These are phyloP conservation scores for Danio tinwini DNA, from an alignment of 2,797 vertebrate species.

Conservation along the genomic window DNA sequence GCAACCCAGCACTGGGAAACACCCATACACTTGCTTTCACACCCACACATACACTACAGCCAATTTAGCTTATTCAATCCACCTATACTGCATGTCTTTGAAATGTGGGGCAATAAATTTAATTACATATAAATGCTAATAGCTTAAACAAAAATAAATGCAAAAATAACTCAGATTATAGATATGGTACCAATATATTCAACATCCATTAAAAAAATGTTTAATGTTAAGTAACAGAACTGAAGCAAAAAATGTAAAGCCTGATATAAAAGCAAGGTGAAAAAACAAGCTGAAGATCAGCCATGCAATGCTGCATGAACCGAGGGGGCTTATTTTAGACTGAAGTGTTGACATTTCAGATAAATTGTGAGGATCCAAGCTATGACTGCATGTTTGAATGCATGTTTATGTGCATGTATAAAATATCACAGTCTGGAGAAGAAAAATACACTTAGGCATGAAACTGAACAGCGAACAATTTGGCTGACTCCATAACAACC, in stretches of 20 bases:
- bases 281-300: conserved; percentile 4
- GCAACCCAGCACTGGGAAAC: too few relatives aligned
- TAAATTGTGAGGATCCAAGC: not conserved
- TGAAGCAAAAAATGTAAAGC: not conserved
- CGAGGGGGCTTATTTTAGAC: conserved; percentile 2
- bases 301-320: not conserved
- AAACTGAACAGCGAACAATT: conserved; percentile 10
- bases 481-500: not conserved
- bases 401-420: conserved; percentile 24
- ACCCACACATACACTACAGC: too few relatives aligned
- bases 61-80: too few relatives aligned
- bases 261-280: not conserved
- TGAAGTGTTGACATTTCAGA: conserved; percentile 6
- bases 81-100: too few relatives aligned
- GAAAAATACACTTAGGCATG: not conserved
- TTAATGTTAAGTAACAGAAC: not conserved
- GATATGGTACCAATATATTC: not conserved
- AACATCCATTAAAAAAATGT: not conserved
- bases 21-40: too few relatives aligned
- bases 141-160: not conserved
- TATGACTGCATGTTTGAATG: not conserved
- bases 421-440: conserved; percentile 19
- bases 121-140: too few relatives aligned
- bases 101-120: too few relatives aligned
- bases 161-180: not conserved